Evolutionary conservation across 2,797 vertebrate genomes (phyloP).

Genomic region (Hypotaenidia philippensis): DNA sequence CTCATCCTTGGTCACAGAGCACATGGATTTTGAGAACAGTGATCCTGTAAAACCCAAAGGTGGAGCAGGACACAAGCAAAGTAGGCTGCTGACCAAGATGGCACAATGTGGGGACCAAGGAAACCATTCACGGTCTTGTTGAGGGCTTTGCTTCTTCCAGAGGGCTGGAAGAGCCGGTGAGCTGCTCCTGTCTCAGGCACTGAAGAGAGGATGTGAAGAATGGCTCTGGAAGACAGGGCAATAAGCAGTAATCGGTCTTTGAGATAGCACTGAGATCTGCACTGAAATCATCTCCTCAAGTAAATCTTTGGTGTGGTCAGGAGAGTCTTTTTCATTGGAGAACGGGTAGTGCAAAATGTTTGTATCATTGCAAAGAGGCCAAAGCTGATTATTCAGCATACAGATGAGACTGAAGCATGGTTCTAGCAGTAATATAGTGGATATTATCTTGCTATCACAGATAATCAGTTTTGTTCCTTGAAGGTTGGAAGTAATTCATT

Average conservation of each 20-base stretch:
- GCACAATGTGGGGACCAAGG: not conserved
- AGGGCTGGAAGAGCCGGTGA: not conserved
- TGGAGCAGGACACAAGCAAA: not conserved
- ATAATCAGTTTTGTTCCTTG: conserved; percentile 41
- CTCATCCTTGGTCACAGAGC: not conserved
- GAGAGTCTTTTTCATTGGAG: not conserved
- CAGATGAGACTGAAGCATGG: not conserved
- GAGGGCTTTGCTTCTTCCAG: not conserved
- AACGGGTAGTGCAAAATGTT: not conserved
- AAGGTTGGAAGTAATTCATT: conserved; percentile 35
- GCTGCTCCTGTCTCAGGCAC: not conserved
- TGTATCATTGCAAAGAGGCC: not conserved
- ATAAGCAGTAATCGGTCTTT: not conserved
- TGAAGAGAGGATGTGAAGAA: not conserved
- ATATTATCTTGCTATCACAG: conserved; percentile 17
- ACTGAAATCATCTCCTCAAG: not conserved
- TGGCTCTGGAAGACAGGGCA: not conserved
- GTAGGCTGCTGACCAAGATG: not conserved
- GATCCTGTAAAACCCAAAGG: not conserved
- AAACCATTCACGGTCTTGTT: not conserved
- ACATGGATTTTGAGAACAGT: not conserved
- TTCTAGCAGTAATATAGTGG: not conserved
- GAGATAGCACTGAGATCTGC: not conserved
- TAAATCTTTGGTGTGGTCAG: not conserved
- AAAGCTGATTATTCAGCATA: not conserved